These are phyloP conservation scores for Sorex araneus DNA, from an alignment of 2,113 vertebrate genomes.

Conservation along the genomic window DNA sequence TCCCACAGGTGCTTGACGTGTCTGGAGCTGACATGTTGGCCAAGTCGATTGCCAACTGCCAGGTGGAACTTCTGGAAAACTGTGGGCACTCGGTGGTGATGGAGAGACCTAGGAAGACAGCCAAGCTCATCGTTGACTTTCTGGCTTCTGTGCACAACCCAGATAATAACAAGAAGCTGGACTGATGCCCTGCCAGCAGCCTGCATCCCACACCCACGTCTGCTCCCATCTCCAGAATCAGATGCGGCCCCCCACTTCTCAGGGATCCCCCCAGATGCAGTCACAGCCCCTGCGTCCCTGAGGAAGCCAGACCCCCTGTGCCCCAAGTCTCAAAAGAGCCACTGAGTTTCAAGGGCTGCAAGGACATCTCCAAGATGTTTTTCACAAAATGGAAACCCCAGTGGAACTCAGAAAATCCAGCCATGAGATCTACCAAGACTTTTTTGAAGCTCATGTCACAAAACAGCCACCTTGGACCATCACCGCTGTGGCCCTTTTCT, in stretches of 20 bases:
- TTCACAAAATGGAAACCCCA: constrained; percentile 79
- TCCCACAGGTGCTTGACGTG: constrained; percentile 93
- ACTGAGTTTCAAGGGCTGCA: constrained; percentile 72
- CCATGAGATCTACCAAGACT: constrained; percentile 68
- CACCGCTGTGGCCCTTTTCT: constrained; percentile 76
- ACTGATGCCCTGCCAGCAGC: constrained; percentile 77
- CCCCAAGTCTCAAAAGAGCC: constrained; percentile 73
- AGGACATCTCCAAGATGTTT: constrained; percentile 81
- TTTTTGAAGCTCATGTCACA: constrained; percentile 71
- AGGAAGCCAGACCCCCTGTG: constrained; percentile 81
- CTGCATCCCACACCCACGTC: not conserved
- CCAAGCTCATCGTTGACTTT: constrained; percentile 94
- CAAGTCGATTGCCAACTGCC: constrained; percentile 89
- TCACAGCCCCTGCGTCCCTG: constrained; percentile 87
- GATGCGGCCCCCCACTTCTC: constrained; percentile 86
- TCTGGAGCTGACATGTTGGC: constrained; percentile 93
- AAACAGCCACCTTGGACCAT: not conserved
- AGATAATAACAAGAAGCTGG: constrained; percentile 92
- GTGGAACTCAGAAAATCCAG: constrained; percentile 75
- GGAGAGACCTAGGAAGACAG: constrained; percentile 95
- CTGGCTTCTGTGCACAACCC: constrained; percentile 89
- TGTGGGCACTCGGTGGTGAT: constrained; percentile 95
- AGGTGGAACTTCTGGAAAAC: constrained; percentile 94
- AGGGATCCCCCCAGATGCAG: constrained; percentile 86
- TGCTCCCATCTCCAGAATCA: constrained; percentile 72